Base-by-base conservation (phyloP, 2,113 vertebrate species). In the Hypocryptadius cinnamomeus region DNA sequence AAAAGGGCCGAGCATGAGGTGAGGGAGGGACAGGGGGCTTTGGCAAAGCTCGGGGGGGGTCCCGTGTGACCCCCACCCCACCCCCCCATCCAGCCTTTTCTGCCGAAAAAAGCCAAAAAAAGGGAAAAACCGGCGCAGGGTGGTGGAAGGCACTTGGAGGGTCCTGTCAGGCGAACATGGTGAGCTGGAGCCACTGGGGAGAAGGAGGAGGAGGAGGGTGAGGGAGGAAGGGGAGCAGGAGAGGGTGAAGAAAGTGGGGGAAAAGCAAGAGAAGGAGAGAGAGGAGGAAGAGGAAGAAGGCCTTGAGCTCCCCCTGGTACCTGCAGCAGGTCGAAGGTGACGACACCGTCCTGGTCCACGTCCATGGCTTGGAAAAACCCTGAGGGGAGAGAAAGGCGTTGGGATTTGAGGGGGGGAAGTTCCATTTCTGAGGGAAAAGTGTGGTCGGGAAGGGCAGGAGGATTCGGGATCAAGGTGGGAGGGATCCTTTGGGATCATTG, bases 311-410 rank as follows among this genome's bases (percentile, higher is more conserved):
- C 21, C 33, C 2, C 13, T 15, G 2, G 79, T 84, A 99, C 99
- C 98, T 99, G 98, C 61, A 97, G 85, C 94, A 99, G 97, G 86
- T 98, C 97, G 7, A 99, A 98, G 15, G 96, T 95, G 89, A 99
- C 97, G 1, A 98, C 60, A 9, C 98, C 98, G 4, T 99, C 98
- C 63, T 87, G 79, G 40, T 99, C 98, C 7, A 98, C 98, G 93
- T 99, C 99, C 97, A 99, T 69, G 6, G 97, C 96, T 39, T 98
- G 97, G 94, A 99, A 99, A 71, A 98, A 98, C 64, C 98, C 99
- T 99, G 95, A 5, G 15, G 60, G 44, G 30, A 65, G 6, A 7
- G 28, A 56, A n/a, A 63, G 3, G 19, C 0, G 16, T 2, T 12
- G 33, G 73, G 56, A 40, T 63, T 30, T 40, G 12, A 0, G 4